Evolutionary conservation across 2,113 vertebrate species (phyloP), one percentile per base, ranked within the genome.

Genomic region (Phyllostomus hastatus): DNA sequence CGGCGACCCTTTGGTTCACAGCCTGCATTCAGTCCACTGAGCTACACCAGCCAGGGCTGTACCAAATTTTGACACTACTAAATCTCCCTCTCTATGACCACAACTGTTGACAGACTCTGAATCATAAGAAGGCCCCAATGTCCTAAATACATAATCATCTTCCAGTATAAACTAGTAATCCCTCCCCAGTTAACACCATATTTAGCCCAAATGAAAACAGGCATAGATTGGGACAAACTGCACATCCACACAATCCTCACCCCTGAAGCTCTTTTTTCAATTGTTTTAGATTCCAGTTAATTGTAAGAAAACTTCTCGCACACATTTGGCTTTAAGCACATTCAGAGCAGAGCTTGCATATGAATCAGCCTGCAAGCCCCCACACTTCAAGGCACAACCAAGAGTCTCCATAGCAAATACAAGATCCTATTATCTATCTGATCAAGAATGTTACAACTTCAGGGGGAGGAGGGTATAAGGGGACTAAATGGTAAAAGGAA

Each of bases 211-310:
- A 67, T 54, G 59, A 86, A 12, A 96, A 38, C 24, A 95, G 33
- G 66, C 38, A 61, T 5, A 89, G n/a, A 81, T 86, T 33, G 95
- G 57, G 19, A 76, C 48, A 87, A 92, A 88, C 11, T 75, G 16
- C 20, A 80, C 73, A 88, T 4, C 5, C 35, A 80, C 33, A 76
- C 83, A 66, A 95, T 20, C 43, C 38, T 72, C 48, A 93, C 9
- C 15, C 43, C 59, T 48, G 22, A 90, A 95, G 57, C 16, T 76
- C 17, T 81, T 94, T 90, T 28, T 59, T 41, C 73, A 83, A 79
- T n/a, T 59, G 61, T 73, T 78, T 73, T 78, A 79, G 19, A 83
- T 79, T 95, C 64, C 67, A 97, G 90, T 70, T 94, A 67, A 82
- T 19, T 78, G 50, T 86, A 24, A 11, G 31, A 7, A 26, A 85